These are phyloP conservation scores for Aplochiton taeniatus DNA, from an alignment of 2,797 vertebrate genomes.

Conservation along the genomic window DNA sequence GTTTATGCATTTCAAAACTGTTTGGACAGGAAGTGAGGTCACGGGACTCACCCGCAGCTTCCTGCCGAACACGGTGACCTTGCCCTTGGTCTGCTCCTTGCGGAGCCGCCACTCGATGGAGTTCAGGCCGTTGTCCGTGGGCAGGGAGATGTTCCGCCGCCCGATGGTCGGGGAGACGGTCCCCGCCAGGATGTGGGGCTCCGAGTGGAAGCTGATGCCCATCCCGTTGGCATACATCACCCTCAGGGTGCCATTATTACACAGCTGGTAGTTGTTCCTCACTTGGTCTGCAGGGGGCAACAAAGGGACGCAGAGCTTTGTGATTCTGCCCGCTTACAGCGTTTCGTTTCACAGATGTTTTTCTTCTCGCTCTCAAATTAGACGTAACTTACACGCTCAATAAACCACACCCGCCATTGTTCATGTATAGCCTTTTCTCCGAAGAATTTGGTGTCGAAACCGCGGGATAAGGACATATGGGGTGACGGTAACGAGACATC, in stretches of 20 bases:
- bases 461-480: no score
- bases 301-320: not conserved
- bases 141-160: slow-evolving; percentile 97
- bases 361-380: slow-evolving; percentile 46
- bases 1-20: no score
- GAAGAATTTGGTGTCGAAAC: no score
- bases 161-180: slow-evolving; percentile 97
- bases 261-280: slow-evolving; percentile 98
- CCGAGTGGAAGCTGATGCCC: slow-evolving; percentile 98
- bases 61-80: slow-evolving; percentile 96
- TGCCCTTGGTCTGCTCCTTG: slow-evolving; percentile 97
- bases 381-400: no score
- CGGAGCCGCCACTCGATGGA: slow-evolving; percentile 98
- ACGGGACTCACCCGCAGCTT: slow-evolving; percentile 90
- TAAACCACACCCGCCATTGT: no score
- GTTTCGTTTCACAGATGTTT: no score
- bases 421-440: no score
- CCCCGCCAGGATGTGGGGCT: slow-evolving; percentile 96
- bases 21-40: not conserved
- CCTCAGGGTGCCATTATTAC: slow-evolving; percentile 95
- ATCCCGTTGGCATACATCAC: slow-evolving; percentile 99
- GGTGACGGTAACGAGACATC: no score
- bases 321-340: no score
- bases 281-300: slow-evolving; percentile 89
- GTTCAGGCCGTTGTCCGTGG: slow-evolving; percentile 96